phyloP scores from a whole-genome alignment of 2,888 invertebrate genomes.

The Acleris sparsana region DNA sequence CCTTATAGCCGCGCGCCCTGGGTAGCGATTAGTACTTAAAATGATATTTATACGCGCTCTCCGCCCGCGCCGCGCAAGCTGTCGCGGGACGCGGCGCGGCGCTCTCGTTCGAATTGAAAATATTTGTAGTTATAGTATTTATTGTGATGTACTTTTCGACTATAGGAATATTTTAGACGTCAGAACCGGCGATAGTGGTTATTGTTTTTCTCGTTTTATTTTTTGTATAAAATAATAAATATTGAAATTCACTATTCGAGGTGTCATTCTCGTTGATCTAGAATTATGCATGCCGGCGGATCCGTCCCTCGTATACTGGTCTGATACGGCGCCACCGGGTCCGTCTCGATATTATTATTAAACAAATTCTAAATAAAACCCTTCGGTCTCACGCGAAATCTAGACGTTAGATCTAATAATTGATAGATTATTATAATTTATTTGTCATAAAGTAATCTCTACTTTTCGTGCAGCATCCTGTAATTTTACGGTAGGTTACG shows the following conservation, averaged over 20 bases:
- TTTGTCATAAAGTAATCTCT: conserved; percentile 63
- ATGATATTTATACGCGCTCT: conserved; percentile 35
- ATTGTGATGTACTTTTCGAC: conserved; percentile 76
- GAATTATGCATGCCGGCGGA: conserved; percentile 46
- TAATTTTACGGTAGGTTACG: conserved; percentile 54
- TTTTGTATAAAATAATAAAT: conserved; percentile 45
- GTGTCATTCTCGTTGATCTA: conserved; percentile 34
- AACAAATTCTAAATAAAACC: conserved; percentile 68
- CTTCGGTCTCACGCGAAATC: conserved; percentile 66
- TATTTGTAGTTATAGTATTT: conserved; percentile 72
- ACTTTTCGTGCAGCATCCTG: conserved; percentile 59
- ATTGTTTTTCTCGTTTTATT: conserved; percentile 51
- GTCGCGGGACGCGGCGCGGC: conserved; percentile 2
- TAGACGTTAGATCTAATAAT: conserved; percentile 63
- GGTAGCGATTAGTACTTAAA: conserved; percentile 43
- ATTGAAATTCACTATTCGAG: conserved; percentile 38
- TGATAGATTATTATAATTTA: conserved; percentile 65
- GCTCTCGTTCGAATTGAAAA: conserved; percentile 46
- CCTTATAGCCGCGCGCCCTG: conserved; percentile 39
- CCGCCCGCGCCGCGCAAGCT: conserved; percentile 7
- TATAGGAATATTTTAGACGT: conserved; percentile 57
- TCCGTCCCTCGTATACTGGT: conserved; percentile 59
- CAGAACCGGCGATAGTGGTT: conserved; percentile 52
- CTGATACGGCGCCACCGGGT: conserved; percentile 58
- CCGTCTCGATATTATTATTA: conserved; percentile 49